These are phyloP conservation scores for Papilio machaon DNA, from an alignment of 1,140 invertebrate species.

Conservation along the genomic window DNA sequence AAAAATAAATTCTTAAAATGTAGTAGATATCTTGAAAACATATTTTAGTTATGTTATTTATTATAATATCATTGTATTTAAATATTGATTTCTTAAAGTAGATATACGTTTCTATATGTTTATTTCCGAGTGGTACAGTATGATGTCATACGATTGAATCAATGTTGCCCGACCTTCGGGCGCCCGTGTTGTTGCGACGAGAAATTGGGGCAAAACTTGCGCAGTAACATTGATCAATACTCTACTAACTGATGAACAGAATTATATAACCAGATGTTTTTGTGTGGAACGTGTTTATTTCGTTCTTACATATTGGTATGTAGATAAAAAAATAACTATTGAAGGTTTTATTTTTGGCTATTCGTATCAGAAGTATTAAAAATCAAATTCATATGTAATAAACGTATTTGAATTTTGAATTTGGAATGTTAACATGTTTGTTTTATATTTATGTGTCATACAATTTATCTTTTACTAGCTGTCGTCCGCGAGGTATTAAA, in stretches of 20 bases:
- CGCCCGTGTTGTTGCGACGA: slow-evolving; percentile 7
- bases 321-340: background rate
- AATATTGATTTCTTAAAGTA: background rate
- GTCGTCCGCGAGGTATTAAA: no score
- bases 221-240: slow-evolving; percentile 16
- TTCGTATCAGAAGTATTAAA: no score
- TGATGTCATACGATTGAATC: slow-evolving; percentile 60
- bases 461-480: background rate
- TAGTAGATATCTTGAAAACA: background rate
- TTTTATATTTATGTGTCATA: background rate
- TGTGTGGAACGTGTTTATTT: background rate
- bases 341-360: background rate
- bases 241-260: background rate
- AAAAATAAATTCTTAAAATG: background rate
- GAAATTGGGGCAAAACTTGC: slow-evolving; percentile 21
- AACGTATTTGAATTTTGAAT: no score
- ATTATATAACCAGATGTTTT: slow-evolving; percentile 10
- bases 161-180: slow-evolving; percentile 42
- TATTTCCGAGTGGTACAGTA: slow-evolving; percentile 34
- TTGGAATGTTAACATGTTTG: no score
- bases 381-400: no score
- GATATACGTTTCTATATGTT: background rate
- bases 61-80: no score
- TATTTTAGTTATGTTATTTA: background rate
- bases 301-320: background rate